Percentiles rank a stretch among this genome's conserved stretches.
Conservation (phyloP, 2,797 vertebrate genomes). For the Darevskia mixta region DNA sequence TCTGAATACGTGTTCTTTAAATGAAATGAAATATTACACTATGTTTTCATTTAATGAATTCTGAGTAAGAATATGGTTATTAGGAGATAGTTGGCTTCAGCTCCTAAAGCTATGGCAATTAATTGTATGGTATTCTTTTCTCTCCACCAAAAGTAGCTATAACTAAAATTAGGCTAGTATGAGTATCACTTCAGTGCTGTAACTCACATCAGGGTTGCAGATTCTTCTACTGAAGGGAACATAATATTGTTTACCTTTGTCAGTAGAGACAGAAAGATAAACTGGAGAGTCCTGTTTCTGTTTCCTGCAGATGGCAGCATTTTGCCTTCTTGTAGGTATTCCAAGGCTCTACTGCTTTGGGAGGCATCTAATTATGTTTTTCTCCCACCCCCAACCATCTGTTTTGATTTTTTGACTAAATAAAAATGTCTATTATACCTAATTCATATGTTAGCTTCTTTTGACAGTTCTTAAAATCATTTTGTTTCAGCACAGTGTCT, state of each 20-base stretch:
- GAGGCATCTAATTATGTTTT: not conserved
- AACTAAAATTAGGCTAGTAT: not conserved
- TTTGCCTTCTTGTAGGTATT: constrained; percentile 38
- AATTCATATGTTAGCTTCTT: not conserved
- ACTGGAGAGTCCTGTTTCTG: not conserved
- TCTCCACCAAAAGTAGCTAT: not conserved
- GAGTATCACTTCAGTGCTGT: no score
- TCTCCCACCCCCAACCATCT: constrained; percentile 20
- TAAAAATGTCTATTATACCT: not conserved
- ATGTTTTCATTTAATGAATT: not conserved
- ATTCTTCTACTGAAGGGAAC: constrained; percentile 14
- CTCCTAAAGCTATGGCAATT: rapidly evolving
- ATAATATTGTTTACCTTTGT: not conserved
- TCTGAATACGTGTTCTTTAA: not conserved
- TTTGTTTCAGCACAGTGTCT: not conserved
- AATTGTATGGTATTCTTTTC: not conserved
- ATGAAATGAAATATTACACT: constrained; percentile 1
- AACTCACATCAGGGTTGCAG: not conserved
- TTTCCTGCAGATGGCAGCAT: constrained; percentile 49
- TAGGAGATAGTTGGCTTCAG: rapidly evolving
- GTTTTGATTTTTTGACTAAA: constrained; percentile 15
- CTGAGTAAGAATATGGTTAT: not conserved
- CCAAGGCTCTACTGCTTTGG: not conserved
- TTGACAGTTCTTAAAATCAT: not conserved
- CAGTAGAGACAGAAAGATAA: not conserved